Percentiles rank a stretch among this genome's conserved stretches.
Conservation (phyloP, 2,888 invertebrate genomes). For the Heterodera filipjevi region DNA sequence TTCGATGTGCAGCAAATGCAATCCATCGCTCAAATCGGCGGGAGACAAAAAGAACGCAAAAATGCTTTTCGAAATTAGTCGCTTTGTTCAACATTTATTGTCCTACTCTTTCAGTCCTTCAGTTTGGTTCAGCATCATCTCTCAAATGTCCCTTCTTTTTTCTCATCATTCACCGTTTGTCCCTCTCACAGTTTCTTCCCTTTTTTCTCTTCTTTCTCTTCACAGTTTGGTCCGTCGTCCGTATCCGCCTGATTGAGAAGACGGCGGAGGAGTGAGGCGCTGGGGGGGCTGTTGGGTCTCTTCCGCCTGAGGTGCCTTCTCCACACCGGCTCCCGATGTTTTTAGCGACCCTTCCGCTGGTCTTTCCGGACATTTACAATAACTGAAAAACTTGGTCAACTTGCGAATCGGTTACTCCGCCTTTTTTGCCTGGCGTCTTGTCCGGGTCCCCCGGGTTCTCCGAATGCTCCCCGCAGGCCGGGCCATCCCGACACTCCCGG, state of each 20-base stretch:
- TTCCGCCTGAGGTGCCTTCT: neutral
- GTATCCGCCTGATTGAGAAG: neutral
- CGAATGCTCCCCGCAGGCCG: constrained; percentile 21
- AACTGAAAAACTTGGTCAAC: neutral
- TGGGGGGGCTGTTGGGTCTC: neutral
- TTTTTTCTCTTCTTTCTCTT: neutral
- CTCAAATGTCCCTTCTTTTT: neutral
- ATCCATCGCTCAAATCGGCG: neutral
- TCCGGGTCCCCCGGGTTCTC: constrained; percentile 24
- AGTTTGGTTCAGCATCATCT: neutral
- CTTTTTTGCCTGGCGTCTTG: constrained; percentile 6
- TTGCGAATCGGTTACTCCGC: neutral
- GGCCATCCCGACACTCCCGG: constrained; percentile 18
- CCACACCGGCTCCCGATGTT: neutral
- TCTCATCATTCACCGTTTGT: neutral
- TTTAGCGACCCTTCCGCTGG: neutral
- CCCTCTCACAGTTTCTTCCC: neutral
- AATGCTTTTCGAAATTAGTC: neutral
- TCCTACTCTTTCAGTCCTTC: neutral
- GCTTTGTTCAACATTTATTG: neutral
- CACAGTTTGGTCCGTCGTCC: constrained; percentile 12
- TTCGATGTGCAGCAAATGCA: constrained; percentile 7
- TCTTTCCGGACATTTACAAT: constrained; percentile 23
- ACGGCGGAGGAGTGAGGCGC: constrained; percentile 17
- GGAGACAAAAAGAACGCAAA: neutral